Percentiles rank a stretch among this genome's conserved stretches.
Evolutionary conservation across 2,113 vertebrate genomes (phyloP).

Genomic region (Erinaceus europaeus): DNA sequence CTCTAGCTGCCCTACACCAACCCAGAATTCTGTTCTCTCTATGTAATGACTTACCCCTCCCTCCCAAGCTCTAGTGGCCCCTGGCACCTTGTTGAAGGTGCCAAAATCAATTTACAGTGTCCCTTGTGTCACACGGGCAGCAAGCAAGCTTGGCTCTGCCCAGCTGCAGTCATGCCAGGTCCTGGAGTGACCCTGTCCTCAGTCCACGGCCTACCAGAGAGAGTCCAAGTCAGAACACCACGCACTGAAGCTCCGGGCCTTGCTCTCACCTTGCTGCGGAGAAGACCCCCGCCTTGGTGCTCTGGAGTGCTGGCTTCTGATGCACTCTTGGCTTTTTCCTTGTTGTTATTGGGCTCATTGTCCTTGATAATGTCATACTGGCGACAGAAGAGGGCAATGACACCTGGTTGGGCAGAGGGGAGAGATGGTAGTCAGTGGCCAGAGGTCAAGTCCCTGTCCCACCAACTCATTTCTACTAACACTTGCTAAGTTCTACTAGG

Average conservation of each 20-base stretch:
- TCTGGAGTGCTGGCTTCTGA: slow-evolving; percentile 97
- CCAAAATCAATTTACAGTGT: slow-evolving; percentile 43
- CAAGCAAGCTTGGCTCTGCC: slow-evolving; percentile 31
- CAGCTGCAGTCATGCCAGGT: slow-evolving; percentile 15
- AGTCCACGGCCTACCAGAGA: neutral
- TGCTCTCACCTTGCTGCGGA: slow-evolving; percentile 91
- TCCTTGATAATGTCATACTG: slow-evolving; percentile 99
- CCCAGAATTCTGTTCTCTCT: neutral
- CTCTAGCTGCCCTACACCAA: neutral
- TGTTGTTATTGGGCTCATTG: slow-evolving; percentile 97
- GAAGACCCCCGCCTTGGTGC: slow-evolving; percentile 93
- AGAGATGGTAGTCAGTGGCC: slow-evolving; percentile 23
- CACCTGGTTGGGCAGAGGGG: slow-evolving; percentile 80
- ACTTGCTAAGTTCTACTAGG: neutral
- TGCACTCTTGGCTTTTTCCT: slow-evolving; percentile 96
- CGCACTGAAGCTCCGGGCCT: neutral
- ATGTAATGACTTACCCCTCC: no score
- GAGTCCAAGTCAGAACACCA: neutral
- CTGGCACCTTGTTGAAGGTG: slow-evolving; percentile 39
- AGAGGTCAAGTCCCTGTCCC: neutral
- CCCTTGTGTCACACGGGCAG: slow-evolving; percentile 14
- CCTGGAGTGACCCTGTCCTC: slow-evolving; percentile 34
- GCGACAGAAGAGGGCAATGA: slow-evolving; percentile 96
- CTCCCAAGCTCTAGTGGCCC: neutral
- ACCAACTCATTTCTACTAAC: neutral